Percentiles rank a stretch among this genome's conserved stretches.
Evolutionary conservation across 2,797 vertebrate species (phyloP).

Genomic region (Argya squamiceps): DNA sequence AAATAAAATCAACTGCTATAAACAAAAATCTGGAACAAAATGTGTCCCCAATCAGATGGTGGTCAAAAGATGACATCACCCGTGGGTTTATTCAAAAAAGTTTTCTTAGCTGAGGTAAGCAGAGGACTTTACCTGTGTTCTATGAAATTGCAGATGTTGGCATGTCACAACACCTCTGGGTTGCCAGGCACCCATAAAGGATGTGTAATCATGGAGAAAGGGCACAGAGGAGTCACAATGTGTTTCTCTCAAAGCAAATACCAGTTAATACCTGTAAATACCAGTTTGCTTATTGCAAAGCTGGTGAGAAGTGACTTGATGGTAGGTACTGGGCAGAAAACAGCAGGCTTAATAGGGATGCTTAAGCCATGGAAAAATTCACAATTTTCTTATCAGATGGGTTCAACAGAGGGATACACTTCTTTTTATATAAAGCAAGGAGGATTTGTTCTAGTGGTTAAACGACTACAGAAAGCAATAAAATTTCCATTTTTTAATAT

Average conservation of each 20-base stretch:
- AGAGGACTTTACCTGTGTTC: background rate
- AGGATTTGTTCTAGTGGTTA: background rate
- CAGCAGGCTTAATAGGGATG: background rate
- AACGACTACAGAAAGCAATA: background rate
- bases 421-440: background rate
- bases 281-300: background rate
- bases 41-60: accelerated
- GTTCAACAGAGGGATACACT: background rate
- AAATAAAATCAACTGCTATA: accelerated
- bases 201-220: background rate
- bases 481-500: background rate
- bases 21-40: background rate
- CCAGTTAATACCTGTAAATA: background rate
- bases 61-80: background rate
- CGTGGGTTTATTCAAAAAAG: background rate
- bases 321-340: background rate
- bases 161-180: background rate
- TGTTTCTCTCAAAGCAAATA: background rate
- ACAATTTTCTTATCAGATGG: background rate
- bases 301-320: background rate
- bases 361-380: background rate
- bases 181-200: background rate
- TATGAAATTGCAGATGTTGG: background rate
- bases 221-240: background rate
- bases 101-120: background rate